These are phyloP conservation scores for Homalodisca vitripennis DNA, from an alignment of 1,140 invertebrate species.

Conservation along the genomic window DNA sequence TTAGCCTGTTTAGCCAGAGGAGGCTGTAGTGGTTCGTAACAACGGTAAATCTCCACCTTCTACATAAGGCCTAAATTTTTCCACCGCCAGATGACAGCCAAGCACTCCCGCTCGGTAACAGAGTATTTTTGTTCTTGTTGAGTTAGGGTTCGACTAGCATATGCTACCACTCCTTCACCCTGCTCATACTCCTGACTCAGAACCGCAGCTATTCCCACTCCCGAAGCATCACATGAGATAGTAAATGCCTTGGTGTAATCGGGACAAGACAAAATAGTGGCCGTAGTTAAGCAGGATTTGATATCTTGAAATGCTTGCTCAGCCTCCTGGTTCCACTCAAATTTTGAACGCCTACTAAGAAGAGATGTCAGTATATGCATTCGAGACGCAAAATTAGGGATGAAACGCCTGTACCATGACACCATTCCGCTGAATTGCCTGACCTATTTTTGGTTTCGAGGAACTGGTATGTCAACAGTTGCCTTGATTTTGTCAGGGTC, in stretches of 20 bases:
- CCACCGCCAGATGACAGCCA: conserved; percentile 17
- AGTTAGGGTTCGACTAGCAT: background rate
- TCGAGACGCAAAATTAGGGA: background rate
- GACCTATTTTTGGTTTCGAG: conserved; percentile 3
- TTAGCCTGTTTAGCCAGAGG: background rate
- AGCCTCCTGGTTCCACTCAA: background rate
- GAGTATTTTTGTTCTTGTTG: conserved; percentile 13
- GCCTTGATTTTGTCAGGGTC: conserved; percentile 11
- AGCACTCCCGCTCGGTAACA: background rate
- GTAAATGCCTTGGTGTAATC: background rate
- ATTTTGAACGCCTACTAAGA: background rate
- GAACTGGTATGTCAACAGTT: background rate
- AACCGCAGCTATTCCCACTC: background rate
- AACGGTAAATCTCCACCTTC: background rate
- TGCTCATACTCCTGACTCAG: conserved; percentile 7
- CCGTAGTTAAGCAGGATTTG: background rate
- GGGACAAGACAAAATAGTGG: conserved; percentile 3
- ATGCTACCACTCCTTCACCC: conserved; percentile 2
- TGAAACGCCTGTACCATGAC: background rate
- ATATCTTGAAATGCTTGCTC: background rate
- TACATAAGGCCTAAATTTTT: conserved; percentile 9
- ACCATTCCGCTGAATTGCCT: conserved; percentile 4
- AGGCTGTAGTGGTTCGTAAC: conserved; percentile 19
- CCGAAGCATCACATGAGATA: background rate
- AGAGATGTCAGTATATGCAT: background rate